phyloP scores from a whole-genome alignment of 64 coral and sea anemone genomes.

The Catalaphyllia jardinei region DNA sequence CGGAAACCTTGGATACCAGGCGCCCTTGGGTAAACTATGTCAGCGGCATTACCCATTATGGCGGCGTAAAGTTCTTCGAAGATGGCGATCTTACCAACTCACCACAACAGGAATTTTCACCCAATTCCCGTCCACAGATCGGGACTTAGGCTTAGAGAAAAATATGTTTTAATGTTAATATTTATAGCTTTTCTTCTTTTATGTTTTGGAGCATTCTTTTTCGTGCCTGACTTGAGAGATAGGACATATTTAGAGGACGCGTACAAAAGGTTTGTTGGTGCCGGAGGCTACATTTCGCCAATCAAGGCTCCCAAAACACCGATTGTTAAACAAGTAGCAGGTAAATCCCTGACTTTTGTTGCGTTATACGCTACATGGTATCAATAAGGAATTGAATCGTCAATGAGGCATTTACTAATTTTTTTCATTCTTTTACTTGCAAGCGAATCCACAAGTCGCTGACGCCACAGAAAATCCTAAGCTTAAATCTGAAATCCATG shows the following conservation, averaged over 20 bases:
- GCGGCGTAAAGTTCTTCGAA: constrained; percentile 48
- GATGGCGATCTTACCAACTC: constrained; percentile 95
- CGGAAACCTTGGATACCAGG: neutral
- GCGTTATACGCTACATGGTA: neutral
- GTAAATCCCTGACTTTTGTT: constrained; percentile 21
- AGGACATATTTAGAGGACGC: constrained; percentile 78
- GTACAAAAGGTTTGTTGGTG: constrained; percentile 82
- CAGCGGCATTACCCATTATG: constrained; percentile 72
- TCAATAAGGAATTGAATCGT: neutral
- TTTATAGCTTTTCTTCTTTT: constrained; percentile 93
- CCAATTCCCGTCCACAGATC: constrained; percentile 75
- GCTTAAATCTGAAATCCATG: neutral
- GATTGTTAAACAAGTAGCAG: constrained; percentile 50
- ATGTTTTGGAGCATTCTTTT: constrained; percentile 99
- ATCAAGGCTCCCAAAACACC: constrained; percentile 82
- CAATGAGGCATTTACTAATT: neutral
- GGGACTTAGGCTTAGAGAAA: constrained; percentile 91
- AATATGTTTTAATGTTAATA: constrained; percentile 97
- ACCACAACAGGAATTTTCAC: constrained; percentile 69
- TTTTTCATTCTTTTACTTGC: neutral
- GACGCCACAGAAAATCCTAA: neutral
- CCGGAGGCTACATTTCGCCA: constrained; percentile 52
- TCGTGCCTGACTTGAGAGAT: constrained; percentile 91
- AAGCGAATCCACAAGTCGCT: neutral
- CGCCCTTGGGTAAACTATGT: neutral